Evolutionary conservation across 2,888 invertebrate species (phyloP), one percentile per base, ranked within the genome.

Genomic region (Cepaea hortensis): DNA sequence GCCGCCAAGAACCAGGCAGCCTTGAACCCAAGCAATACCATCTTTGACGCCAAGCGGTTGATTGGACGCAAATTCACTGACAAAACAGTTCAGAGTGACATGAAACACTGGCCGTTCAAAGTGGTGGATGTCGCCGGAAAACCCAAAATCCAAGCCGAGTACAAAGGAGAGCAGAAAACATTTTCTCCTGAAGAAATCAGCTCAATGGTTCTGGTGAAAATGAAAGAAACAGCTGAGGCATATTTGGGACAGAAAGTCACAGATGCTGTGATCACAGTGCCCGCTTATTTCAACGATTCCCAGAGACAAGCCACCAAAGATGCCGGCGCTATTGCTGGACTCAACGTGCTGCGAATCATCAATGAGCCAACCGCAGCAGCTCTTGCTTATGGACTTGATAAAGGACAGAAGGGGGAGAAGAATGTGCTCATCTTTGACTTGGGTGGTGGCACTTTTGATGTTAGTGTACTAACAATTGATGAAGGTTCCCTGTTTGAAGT

Each of bases 171-270:
- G 95, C 95, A 95, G 88, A 98, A 98, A 94, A 96, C 96, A 50
- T 97, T 97, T 95, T 96, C 96, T 94, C 97, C 97, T 0, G 97
- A 98, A 94, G 98, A 98, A 95, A 96, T 98, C 77, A 77, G 77
- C n/a, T 77, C 77, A 5, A 77, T 77, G 77, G 77, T 77, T 6
- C 77, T 77, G 7, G 77, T 77, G 5, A 77, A 77, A 11, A 77
- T 77, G 77, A 77, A 61, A n/a, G 77, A 77, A 55, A 77, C 77
- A 55, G 77, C 77, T 11, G 77, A 77, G 9, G 77, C 77, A 3
- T 77, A 77, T n/a, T 13, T 77, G 13, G 77, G 77, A 61, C 77
- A 77, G 55, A 77, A 48, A 55, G 55, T 77, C 4, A 77, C 77
- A 77, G 77, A 77, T 77, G 77, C 77, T 77, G 77, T 77, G n/a